Evolutionary conservation across 35 echinoderm and acorn worm genomes (phyloP).

Genomic region (Eucidaris tribuloides): DNA sequence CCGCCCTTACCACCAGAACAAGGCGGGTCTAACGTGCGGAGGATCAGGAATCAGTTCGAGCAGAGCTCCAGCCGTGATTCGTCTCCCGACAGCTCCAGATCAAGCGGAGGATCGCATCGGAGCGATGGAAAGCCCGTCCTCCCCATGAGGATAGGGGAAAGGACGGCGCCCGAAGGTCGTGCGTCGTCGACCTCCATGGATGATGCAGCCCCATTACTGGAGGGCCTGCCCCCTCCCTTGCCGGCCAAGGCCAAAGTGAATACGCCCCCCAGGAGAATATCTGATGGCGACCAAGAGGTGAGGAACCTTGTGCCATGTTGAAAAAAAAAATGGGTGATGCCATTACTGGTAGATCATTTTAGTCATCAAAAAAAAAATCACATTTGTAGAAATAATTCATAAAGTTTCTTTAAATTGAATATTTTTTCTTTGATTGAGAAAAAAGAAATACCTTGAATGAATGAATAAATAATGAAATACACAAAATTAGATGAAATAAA

Average conservation of each 20-base stretch:
- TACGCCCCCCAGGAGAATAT: neutral
- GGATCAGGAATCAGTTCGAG: neutral
- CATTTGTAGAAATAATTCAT: too few species aligned
- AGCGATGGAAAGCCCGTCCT: neutral
- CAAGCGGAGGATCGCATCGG: neutral
- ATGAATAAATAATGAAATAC: too few species aligned
- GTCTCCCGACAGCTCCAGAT: neutral
- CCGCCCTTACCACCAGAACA: neutral
- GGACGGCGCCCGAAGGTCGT: constrained; percentile 21
- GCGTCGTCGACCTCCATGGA: neutral
- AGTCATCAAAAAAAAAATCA: too few species aligned
- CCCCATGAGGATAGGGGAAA: constrained; percentile 17
- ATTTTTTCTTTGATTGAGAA: too few species aligned
- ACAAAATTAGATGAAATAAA: too few species aligned
- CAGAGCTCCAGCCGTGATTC: neutral
- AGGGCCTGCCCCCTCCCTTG: constrained; percentile 39
- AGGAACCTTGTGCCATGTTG: too few species aligned
- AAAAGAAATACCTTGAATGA: too few species aligned
- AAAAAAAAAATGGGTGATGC: too few species aligned
- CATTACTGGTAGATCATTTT: too few species aligned
- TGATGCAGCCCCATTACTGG: neutral
- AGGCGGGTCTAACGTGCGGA: neutral
- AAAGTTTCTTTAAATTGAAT: too few species aligned
- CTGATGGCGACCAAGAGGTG: constrained; percentile 20
- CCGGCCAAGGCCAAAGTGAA: constrained; percentile 35